phyloP scores from a whole-genome alignment of 2,888 invertebrate genomes.

The Rutpela maculata region DNA sequence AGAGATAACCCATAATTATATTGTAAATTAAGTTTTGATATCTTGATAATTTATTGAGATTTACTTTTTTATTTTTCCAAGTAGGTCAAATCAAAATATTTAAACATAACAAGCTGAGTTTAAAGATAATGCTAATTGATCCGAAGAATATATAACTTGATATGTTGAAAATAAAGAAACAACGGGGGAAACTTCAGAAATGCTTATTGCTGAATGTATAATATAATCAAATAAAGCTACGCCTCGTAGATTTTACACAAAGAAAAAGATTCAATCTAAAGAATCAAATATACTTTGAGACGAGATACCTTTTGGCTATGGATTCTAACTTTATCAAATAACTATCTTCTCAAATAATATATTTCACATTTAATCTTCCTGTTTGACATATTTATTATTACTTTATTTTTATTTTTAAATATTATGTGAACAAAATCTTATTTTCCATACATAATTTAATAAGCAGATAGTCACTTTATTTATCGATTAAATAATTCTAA shows the following conservation, averaged over 20 bases:
- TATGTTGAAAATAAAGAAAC: slow-evolving; percentile 33
- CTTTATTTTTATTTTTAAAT: slow-evolving; percentile 27
- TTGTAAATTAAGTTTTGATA: neutral
- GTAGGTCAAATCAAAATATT: neutral
- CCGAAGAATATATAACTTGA: slow-evolving; percentile 30
- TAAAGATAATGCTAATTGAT: slow-evolving; percentile 38
- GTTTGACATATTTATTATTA: slow-evolving; percentile 5
- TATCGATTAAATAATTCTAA: neutral
- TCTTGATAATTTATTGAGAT: neutral
- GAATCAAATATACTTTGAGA: slow-evolving; percentile 60
- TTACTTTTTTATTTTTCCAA: neutral
- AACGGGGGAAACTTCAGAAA: slow-evolving; percentile 32
- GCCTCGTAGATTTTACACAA: slow-evolving; percentile 58
- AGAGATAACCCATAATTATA: too few relatives aligned
- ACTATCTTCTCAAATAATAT: slow-evolving; percentile 39
- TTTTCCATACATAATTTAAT: neutral
- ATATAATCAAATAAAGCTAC: slow-evolving; percentile 62
- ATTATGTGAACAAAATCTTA: slow-evolving; percentile 18
- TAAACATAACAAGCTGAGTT: slow-evolving; percentile 18
- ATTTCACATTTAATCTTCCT: slow-evolving; percentile 42
- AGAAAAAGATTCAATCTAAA: slow-evolving; percentile 63
- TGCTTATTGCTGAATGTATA: slow-evolving; percentile 50
- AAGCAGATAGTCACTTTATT: neutral
- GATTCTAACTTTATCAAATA: slow-evolving; percentile 60
- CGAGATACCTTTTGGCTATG: slow-evolving; percentile 58